phyloP scores from a whole-genome alignment of 2,113 vertebrate genomes.

The Eptesicus fuscus region DNA sequence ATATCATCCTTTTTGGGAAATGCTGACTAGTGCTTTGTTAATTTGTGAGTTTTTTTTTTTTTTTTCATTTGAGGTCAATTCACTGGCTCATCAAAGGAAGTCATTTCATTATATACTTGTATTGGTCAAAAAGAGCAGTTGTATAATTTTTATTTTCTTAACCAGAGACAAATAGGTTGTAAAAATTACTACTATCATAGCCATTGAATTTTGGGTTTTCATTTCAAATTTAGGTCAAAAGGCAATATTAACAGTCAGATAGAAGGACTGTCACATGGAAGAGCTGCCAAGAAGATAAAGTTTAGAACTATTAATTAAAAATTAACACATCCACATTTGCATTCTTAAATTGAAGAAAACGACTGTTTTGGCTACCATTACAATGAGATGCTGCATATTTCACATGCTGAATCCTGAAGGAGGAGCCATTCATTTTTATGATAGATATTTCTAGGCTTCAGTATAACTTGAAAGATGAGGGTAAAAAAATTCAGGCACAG shows the following conservation, averaged over 20 bases:
- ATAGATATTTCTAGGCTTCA: not conserved
- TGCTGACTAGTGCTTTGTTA: not conserved
- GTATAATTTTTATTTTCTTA: slow-evolving; percentile 2
- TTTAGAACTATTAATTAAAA: slow-evolving; percentile 38
- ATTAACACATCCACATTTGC: slow-evolving; percentile 35
- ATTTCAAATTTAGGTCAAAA: slow-evolving; percentile 42
- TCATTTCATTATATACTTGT: not conserved
- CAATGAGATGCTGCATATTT: not conserved
- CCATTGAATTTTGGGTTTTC: not conserved
- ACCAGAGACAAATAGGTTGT: not conserved
- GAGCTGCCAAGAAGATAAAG: slow-evolving; percentile 23
- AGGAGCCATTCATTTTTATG: not conserved
- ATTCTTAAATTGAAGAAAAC: slow-evolving; percentile 46
- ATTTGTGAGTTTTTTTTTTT: not conserved
- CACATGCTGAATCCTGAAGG: not conserved
- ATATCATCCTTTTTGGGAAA: not conserved
- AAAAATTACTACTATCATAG: not conserved
- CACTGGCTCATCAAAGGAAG: not conserved
- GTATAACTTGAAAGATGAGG: not conserved
- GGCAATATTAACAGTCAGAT: slow-evolving; percentile 21
- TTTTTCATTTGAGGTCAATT: too few species aligned
- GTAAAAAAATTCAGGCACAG: not conserved
- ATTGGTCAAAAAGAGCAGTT: not conserved
- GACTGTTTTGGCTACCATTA: not conserved
- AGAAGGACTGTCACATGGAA: slow-evolving; percentile 24